Conservation (phyloP, 2,113 vertebrate genomes). For the Sander vitreus region DNA sequence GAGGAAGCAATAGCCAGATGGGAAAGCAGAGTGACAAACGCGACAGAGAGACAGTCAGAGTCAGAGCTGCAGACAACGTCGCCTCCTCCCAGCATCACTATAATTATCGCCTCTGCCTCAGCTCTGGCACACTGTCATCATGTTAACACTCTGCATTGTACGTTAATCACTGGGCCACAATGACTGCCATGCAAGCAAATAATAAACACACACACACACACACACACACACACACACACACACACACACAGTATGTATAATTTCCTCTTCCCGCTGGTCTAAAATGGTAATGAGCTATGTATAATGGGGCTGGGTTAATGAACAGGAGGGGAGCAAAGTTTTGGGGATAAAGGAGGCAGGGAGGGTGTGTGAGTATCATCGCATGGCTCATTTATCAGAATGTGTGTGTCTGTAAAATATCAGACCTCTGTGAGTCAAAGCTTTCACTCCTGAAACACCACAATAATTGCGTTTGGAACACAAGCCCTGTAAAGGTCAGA, state of each 20-base stretch:
- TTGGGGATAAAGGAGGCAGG: conserved; percentile 37
- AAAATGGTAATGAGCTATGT: conserved; percentile 60
- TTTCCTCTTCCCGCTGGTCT: conserved; percentile 45
- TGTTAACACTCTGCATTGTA: conserved; percentile 64
- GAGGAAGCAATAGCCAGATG: conserved; percentile 32
- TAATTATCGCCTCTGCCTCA: conserved; percentile 75
- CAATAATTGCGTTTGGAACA: conserved; percentile 55
- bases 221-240: background rate
- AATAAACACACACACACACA: background rate
- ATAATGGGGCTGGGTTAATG: conserved; percentile 71
- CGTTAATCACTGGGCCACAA: conserved; percentile 66
- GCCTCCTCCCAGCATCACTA: conserved; percentile 64
- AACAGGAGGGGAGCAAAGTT: conserved; percentile 63
- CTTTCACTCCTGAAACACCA: conserved; percentile 50
- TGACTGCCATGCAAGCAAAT: conserved; percentile 38
- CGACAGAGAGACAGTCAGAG: conserved; percentile 51
- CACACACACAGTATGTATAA: conserved; percentile 23
- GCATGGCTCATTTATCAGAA: conserved; percentile 61
- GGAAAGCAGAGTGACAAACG: conserved; percentile 26
- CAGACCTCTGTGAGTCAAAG: conserved; percentile 58
- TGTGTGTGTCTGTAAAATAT: conserved; percentile 41
- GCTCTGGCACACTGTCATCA: conserved; percentile 72
- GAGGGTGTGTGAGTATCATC: conserved; percentile 27
- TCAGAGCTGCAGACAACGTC: conserved; percentile 58
- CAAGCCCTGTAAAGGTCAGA: conserved; percentile 52